Conservation (phyloP, 2,797 vertebrate species). For the Anguilla pacifica region DNA sequence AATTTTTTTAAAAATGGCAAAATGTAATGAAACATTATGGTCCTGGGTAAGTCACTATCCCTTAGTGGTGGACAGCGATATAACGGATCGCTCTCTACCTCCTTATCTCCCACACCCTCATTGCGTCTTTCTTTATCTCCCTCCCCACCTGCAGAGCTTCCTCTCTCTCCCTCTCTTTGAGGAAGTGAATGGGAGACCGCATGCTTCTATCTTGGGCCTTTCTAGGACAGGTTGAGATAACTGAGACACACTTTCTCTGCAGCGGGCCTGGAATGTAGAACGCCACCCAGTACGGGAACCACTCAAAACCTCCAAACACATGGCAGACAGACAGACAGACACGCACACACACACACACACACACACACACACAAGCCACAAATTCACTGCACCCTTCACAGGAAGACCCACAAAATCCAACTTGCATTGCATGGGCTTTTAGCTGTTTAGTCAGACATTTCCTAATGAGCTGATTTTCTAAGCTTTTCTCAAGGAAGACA, state of each 20-base stretch:
- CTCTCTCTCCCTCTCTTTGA: slow-evolving; percentile 11
- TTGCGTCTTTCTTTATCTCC: neutral
- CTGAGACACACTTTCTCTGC: slow-evolving; percentile 16
- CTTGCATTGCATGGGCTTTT: neutral
- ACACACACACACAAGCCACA: neutral
- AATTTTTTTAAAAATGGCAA: neutral
- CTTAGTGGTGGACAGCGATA: neutral
- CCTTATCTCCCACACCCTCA: neutral
- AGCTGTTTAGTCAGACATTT: neutral
- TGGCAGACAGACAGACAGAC: neutral
- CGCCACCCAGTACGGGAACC: neutral
- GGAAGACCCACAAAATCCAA: neutral
- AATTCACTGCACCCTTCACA: neutral
- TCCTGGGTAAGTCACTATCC: neutral
- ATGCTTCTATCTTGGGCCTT: slow-evolving; percentile 44
- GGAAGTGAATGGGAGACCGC: slow-evolving; percentile 18
- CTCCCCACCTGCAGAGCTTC: neutral
- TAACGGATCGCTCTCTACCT: neutral
- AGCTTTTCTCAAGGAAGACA: no score
- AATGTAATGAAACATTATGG: neutral
- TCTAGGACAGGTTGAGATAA: slow-evolving; percentile 23
- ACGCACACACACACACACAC: no score
- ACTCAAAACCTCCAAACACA: neutral
- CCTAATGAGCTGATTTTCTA: neutral
- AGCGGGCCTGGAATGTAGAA: neutral